Evolutionary conservation across 2,888 invertebrate species (phyloP).

Genomic region (Cosmia pyralina): DNA sequence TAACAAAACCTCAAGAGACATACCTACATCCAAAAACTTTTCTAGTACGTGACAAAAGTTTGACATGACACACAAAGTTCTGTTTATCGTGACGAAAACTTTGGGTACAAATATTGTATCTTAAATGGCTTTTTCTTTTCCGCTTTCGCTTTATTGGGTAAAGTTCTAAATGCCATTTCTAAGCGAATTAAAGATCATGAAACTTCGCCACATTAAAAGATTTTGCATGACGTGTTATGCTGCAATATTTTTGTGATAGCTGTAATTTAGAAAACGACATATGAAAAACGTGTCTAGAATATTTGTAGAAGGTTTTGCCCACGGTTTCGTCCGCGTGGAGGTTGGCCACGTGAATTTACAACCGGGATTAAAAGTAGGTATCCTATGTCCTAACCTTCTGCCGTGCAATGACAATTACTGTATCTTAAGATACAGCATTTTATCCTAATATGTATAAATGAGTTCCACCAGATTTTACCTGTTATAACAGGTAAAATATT

Average conservation of each 20-base stretch:
- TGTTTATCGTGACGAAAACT: conserved; percentile 31
- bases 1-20: neutral
- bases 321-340: no score
- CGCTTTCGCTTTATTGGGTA: neutral
- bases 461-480: no score
- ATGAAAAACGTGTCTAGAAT: neutral
- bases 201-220: neutral
- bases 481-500: no score
- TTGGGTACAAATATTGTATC: conserved; percentile 36
- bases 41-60: conserved; percentile 31
- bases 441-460: no score
- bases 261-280: neutral
- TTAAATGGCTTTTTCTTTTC: conserved; percentile 15
- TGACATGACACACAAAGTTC: conserved; percentile 33
- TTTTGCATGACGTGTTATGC: neutral
- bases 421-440: no score
- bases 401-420: no score
- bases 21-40: conserved; percentile 20
- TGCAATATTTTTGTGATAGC: neutral
- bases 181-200: neutral
- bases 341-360: no score
- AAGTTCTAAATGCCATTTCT: conserved; percentile 18
- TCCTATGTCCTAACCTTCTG: no score
- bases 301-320: neutral
- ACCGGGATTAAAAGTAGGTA: no score